Conservation (phyloP, 2,888 invertebrate species). For the Drosophila rubida region DNA sequence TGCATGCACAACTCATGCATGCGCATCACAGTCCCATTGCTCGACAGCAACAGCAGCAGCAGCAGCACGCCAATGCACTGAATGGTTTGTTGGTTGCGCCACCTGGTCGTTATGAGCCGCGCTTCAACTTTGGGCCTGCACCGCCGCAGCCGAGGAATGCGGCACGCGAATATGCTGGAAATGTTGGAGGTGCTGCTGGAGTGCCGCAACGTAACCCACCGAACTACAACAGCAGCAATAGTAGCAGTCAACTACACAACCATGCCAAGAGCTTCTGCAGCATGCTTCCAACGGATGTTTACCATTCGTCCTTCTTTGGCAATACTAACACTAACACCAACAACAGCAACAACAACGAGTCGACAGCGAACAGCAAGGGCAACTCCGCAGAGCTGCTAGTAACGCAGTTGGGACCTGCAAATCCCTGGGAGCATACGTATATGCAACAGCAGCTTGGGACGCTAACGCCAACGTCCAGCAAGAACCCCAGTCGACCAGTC, state of each 20-base stretch:
- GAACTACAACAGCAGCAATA: constrained; percentile 59
- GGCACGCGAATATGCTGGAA: constrained; percentile 44
- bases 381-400: constrained; percentile 39
- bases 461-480: constrained; percentile 67
- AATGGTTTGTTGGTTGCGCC: constrained; percentile 57
- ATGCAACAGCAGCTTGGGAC: constrained; percentile 46
- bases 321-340: constrained; percentile 11
- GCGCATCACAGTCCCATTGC: constrained; percentile 65
- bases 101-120: constrained; percentile 56
- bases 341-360: constrained; percentile 26
- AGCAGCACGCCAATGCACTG: constrained; percentile 7
- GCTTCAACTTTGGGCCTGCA: constrained; percentile 52
- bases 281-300: constrained; percentile 65
- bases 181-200: constrained; percentile 15
- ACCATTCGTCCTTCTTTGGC: constrained; percentile 51
- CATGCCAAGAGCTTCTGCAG: constrained; percentile 55
- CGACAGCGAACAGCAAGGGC: constrained; percentile 26
- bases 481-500: constrained; percentile 59
- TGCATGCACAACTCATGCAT: constrained; percentile 51
- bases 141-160: constrained; percentile 41
- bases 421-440: constrained; percentile 62
- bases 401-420: constrained; percentile 22
- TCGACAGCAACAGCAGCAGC: constrained; percentile 42
- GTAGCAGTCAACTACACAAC: constrained; percentile 44
- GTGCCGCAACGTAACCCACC: constrained; percentile 75